phyloP scores from a whole-genome alignment of 1,140 invertebrate genomes.

The Oscheius sp. region DNA sequence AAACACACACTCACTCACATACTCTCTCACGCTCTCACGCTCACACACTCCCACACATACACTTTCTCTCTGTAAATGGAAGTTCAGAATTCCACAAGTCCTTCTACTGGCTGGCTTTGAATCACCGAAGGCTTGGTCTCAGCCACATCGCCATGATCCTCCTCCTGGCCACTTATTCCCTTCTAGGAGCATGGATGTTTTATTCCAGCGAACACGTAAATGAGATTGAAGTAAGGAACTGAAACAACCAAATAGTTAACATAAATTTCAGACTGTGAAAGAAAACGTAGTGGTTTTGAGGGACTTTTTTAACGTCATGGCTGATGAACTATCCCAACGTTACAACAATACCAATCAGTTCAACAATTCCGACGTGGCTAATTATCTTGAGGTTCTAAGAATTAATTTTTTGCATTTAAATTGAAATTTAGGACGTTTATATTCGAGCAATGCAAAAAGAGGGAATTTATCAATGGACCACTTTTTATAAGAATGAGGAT shows the following conservation, averaged over 20 bases:
- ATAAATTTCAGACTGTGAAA: background rate
- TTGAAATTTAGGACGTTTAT: constrained; percentile 16
- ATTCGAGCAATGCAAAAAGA: constrained; percentile 14
- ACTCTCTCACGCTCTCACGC: too few species aligned
- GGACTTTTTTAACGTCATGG: background rate
- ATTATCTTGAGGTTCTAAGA: background rate
- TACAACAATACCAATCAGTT: background rate
- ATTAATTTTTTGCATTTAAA: background rate
- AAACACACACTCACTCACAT: too few species aligned
- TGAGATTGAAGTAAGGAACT: background rate
- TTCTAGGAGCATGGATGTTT: background rate
- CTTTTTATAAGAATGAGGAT: constrained; percentile 24
- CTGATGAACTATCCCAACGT: background rate
- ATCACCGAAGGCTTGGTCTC: background rate
- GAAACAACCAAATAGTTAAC: background rate
- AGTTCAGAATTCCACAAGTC: background rate
- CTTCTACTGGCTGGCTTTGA: constrained; percentile 9
- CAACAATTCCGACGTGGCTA: background rate
- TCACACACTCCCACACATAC: too few species aligned
- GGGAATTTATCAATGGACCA: constrained; percentile 23
- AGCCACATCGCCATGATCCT: background rate
- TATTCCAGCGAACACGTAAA: background rate
- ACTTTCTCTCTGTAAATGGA: too few species aligned
- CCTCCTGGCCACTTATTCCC: background rate
- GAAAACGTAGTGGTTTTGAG: background rate